Percentiles rank a stretch among this genome's conserved stretches.
Conservation (phyloP, 2,113 vertebrate species). For the Numida meleagris region DNA sequence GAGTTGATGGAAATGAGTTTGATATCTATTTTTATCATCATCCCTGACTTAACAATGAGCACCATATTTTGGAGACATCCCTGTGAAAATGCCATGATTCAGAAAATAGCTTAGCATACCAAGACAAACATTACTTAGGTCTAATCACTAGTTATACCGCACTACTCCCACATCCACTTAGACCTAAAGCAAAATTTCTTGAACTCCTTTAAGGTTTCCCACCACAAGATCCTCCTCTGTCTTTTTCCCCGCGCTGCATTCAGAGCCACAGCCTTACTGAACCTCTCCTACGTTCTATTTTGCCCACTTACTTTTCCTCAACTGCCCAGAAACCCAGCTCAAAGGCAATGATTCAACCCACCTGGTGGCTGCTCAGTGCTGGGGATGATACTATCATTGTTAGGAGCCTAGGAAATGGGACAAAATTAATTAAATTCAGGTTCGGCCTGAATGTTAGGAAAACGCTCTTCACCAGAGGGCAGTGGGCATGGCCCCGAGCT, state of each 20-base stretch:
- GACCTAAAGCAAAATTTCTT: conserved; percentile 34
- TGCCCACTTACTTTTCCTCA: neutral
- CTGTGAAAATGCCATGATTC: conserved; percentile 73
- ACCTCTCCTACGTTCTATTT: neutral
- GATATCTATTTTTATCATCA: conserved; percentile 68
- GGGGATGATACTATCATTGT: fast-evolving
- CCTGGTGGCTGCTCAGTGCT: neutral
- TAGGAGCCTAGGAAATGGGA: neutral
- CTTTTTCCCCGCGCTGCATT: neutral
- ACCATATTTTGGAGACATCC: conserved; percentile 69
- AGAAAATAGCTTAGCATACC: conserved; percentile 71
- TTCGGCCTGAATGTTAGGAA: too few relatives aligned
- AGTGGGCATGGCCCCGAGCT: too few relatives aligned
- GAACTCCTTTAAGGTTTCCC: conserved; percentile 58
- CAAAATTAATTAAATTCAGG: neutral
- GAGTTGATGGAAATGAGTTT: conserved; percentile 64
- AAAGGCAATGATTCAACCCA: neutral
- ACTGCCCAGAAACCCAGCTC: neutral
- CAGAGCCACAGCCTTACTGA: conserved; percentile 12
- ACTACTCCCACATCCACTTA: conserved; percentile 66
- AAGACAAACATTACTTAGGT: conserved; percentile 70
- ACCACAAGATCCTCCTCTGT: conserved; percentile 17
- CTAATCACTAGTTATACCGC: conserved; percentile 73
- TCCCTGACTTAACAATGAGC: conserved; percentile 69
- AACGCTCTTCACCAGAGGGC: too few relatives aligned